Evolutionary conservation across 2,797 vertebrate genomes (phyloP).

Genomic region (Crocidura indochinensis): DNA sequence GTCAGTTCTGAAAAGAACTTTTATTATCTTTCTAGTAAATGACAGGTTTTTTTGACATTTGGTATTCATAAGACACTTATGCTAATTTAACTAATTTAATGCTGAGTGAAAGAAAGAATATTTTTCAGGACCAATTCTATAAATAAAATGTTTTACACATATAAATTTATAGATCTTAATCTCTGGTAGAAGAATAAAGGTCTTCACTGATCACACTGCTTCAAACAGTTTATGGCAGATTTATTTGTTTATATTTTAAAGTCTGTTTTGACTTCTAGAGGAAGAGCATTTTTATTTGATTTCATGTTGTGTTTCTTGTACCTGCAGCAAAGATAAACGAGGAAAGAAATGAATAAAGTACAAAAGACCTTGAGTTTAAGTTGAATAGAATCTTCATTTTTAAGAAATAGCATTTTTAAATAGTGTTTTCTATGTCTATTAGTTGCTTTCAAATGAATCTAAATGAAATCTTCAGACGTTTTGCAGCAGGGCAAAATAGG

Average conservation of each 20-base stretch:
- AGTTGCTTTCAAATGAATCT: neutral
- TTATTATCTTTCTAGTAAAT: too few species aligned
- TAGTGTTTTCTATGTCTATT: neutral
- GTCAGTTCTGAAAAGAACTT: neutral
- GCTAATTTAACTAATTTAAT: conserved; percentile 3
- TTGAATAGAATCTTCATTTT: neutral
- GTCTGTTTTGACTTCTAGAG: conserved; percentile 1
- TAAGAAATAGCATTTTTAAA: conserved; percentile 14
- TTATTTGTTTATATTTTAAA: conserved; percentile 29
- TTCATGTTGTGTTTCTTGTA: neutral
- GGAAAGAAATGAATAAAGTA: neutral
- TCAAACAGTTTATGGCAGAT: neutral
- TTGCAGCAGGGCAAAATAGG: neutral
- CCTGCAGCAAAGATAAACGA: conserved; percentile 11
- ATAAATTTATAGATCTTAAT: neutral
- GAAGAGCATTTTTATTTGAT: neutral
- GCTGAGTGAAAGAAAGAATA: neutral
- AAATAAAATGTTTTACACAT: neutral
- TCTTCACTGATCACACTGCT: neutral
- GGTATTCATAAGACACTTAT: neutral
- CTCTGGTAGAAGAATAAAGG: neutral
- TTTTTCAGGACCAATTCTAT: neutral
- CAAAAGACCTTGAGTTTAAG: conserved; percentile 1
- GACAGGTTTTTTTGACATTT: neutral
- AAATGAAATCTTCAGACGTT: conserved; percentile 37